A percentile compares a stretch with the other conserved stretches of the same genome.
Evolutionary conservation across 2,113 vertebrate genomes (phyloP).

Genomic region (Camelus bactrianus): DNA sequence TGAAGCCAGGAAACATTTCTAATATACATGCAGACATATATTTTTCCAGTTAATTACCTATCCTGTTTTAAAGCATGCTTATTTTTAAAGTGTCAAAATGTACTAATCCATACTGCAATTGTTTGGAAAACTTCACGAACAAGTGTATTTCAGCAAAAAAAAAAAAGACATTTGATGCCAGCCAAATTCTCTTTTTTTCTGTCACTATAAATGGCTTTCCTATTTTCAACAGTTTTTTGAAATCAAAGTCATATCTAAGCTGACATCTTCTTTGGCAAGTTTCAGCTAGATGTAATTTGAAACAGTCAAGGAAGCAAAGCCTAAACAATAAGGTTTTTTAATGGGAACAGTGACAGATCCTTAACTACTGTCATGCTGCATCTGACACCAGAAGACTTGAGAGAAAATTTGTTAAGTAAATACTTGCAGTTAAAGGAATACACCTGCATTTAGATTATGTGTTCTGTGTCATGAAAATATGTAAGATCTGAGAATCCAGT

Average conservation of each 20-base stretch:
- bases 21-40: conserved; percentile 60
- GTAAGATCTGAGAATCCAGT: conserved; percentile 49
- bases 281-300: conserved; percentile 78
- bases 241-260: conserved; percentile 77
- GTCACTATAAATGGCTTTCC: conserved; percentile 76
- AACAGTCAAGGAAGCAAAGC: conserved; percentile 74
- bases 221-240: conserved; percentile 79
- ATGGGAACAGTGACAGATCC: conserved; percentile 73
- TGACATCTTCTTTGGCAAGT: conserved; percentile 81
- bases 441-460: conserved; percentile 59
- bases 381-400: conserved; percentile 69
- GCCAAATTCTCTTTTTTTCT: conserved; percentile 61
- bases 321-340: conserved; percentile 80
- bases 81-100: conserved; percentile 79
- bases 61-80: conserved; percentile 67
- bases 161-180: conserved; percentile 68
- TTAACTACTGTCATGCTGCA: conserved; percentile 71
- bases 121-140: conserved; percentile 73
- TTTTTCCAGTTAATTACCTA: conserved; percentile 74
- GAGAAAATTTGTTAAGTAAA: conserved; percentile 69
- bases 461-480: conserved; percentile 44
- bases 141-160: conserved; percentile 53
- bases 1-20: conserved; percentile 58
- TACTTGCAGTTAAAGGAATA: conserved; percentile 66
- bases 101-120: conserved; percentile 68